Evolutionary conservation across 2,888 invertebrate species (phyloP).

Genomic region (Scelioninae gen. 1): DNA sequence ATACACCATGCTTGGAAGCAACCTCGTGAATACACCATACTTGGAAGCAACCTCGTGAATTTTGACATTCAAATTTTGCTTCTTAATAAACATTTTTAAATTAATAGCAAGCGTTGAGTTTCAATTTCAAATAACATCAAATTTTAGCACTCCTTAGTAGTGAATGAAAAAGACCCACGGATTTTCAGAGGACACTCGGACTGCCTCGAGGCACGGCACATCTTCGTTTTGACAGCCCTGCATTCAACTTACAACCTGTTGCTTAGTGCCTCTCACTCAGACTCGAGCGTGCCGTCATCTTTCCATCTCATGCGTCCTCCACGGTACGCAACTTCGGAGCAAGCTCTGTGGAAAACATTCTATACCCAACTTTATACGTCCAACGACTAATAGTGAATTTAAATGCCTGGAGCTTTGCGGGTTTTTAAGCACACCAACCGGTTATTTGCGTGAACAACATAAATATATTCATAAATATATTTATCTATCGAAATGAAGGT

Average conservation of each 20-base stretch:
- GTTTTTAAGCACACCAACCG: no score
- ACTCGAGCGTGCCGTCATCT: conserved; percentile 66
- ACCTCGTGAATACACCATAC: conserved; percentile 21
- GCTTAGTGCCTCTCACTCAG: conserved; percentile 79
- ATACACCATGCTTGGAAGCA: background rate
- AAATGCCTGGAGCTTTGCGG: background rate
- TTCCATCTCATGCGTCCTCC: conserved; percentile 56
- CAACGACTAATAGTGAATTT: background rate
- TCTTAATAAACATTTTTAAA: no score
- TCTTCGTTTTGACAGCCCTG: conserved; percentile 79
- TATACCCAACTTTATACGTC: conserved; percentile 19
- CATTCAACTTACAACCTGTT: conserved; percentile 83
- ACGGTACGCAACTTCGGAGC: conserved; percentile 32
- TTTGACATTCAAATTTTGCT: conserved; percentile 2
- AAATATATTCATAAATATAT: background rate
- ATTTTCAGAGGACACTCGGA: conserved; percentile 55
- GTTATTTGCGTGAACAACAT: background rate
- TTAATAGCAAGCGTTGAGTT: no score
- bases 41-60: conserved; percentile 15
- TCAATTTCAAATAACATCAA: no score
- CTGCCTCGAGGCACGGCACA: conserved; percentile 62
- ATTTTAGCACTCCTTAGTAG: background rate
- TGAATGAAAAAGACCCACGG: conserved; percentile 30
- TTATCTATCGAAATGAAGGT: background rate
- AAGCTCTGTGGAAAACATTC: conserved; percentile 19